phyloP scores from a whole-genome alignment of 1,140 invertebrate genomes.

The Pantala flavescens region DNA sequence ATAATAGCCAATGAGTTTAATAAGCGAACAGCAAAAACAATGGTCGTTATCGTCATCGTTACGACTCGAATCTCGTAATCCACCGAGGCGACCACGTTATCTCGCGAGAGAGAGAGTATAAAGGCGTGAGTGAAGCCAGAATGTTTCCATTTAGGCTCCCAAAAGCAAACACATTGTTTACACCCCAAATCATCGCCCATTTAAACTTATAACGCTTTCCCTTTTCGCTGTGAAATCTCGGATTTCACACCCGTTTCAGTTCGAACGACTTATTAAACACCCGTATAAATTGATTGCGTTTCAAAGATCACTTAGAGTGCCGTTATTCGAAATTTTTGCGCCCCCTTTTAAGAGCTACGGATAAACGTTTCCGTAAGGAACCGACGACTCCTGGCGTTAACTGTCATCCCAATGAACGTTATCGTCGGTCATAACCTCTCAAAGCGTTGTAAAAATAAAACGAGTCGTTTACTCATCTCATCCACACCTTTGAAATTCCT shows the following conservation, averaged over 20 bases:
- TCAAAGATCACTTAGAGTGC: background rate
- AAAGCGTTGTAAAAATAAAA: conserved; percentile 1
- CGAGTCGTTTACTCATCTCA: background rate
- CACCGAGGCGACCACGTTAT: no score
- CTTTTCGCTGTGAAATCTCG: background rate
- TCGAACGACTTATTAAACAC: background rate
- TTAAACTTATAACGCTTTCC: no score
- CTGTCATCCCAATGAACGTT: background rate
- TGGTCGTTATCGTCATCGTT: no score
- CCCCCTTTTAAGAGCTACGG: background rate
- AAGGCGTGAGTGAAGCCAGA: no score
- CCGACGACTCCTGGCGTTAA: background rate
- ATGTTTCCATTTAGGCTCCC: no score
- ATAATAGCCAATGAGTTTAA: no score
- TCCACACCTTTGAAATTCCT: conserved; percentile 1
- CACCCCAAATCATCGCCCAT: no score
- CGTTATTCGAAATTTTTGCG: background rate
- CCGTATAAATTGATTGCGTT: background rate
- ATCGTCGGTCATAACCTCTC: background rate
- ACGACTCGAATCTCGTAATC: no score
- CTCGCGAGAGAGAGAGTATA: no score
- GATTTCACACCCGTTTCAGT: background rate
- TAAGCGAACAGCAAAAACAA: no score
- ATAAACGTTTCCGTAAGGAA: background rate
- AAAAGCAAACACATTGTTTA: no score